Conservation (phyloP, 1,140 invertebrate genomes). For the Holcopasites calliopsidis region DNA sequence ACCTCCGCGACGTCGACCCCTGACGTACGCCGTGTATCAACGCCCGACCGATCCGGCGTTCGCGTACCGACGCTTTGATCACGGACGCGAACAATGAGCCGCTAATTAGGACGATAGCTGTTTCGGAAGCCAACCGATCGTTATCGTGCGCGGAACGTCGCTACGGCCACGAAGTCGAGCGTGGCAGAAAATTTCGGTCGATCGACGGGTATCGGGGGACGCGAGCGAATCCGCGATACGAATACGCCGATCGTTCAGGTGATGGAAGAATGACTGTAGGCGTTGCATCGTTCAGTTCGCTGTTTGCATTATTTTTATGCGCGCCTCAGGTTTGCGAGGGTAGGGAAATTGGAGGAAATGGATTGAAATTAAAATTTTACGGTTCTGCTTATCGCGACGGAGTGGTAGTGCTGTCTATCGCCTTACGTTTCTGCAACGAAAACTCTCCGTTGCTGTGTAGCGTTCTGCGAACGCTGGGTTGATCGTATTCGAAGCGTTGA, state of each 20-base stretch:
- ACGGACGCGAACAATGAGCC: conserved; percentile 42
- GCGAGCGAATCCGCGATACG: neutral
- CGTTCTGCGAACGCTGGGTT: neutral
- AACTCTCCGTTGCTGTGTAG: neutral
- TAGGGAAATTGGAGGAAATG: neutral
- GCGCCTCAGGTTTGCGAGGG: neutral
- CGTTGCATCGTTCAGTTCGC: conserved; percentile 10
- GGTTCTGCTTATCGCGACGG: neutral
- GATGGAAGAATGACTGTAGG: conserved; percentile 33
- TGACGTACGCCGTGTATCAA: neutral
- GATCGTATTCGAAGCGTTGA: neutral
- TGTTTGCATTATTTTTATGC: conserved; percentile 7
- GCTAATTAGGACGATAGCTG: conserved; percentile 43
- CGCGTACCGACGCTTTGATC: conserved; percentile 25
- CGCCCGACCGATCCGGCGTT: conserved; percentile 11
- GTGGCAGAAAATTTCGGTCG: neutral
- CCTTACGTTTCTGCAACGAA: neutral
- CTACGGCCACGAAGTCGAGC: neutral
- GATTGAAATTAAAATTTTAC: neutral
- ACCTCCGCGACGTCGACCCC: conserved; percentile 11
- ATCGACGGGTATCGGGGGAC: neutral
- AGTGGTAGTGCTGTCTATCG: neutral
- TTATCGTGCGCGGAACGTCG: conserved; percentile 18
- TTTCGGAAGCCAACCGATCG: conserved; percentile 28
- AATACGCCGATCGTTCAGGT: too few species aligned